Conservation (phyloP, 2,797 vertebrate species). For the Arctocebus calabarensis region DNA sequence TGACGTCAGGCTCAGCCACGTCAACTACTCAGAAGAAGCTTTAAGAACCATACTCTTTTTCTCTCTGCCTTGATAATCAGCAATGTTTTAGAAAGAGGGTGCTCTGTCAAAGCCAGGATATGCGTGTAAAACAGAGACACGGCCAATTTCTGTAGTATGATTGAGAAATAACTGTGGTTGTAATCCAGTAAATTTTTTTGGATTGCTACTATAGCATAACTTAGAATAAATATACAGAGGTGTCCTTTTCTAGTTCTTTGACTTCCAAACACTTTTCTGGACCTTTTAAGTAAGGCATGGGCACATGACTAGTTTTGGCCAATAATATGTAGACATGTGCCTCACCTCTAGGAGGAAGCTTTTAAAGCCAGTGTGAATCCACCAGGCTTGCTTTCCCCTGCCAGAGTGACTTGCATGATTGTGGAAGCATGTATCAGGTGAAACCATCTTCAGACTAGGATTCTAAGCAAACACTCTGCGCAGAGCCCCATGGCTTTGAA, state of each 20-base stretch:
- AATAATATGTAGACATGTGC: background rate
- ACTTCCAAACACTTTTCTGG: background rate
- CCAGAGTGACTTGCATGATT: background rate
- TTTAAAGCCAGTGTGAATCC: background rate
- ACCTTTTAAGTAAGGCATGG: constrained; percentile 1
- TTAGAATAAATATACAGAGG: background rate
- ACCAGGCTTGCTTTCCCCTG: background rate
- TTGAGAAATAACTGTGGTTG: background rate
- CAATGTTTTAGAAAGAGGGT: constrained; percentile 47
- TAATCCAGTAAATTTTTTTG: background rate
- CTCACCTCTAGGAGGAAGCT: constrained; percentile 4
- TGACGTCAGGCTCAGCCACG: constrained; percentile 63
- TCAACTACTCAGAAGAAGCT: constrained; percentile 11
- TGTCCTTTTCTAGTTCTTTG: background rate
- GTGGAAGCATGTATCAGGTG: background rate
- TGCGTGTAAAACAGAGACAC: background rate
- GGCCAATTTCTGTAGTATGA: background rate
- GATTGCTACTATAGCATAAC: background rate
- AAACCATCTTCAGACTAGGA: constrained; percentile 3
- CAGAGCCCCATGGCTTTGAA: background rate
- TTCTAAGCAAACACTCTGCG: background rate
- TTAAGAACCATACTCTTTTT: constrained; percentile 25
- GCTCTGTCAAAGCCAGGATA: background rate
- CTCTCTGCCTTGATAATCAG: background rate
- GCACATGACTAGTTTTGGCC: constrained; percentile 5